Evolutionary conservation across 2,888 invertebrate species (phyloP).

Genomic region (Drosophila setosimentum): DNA sequence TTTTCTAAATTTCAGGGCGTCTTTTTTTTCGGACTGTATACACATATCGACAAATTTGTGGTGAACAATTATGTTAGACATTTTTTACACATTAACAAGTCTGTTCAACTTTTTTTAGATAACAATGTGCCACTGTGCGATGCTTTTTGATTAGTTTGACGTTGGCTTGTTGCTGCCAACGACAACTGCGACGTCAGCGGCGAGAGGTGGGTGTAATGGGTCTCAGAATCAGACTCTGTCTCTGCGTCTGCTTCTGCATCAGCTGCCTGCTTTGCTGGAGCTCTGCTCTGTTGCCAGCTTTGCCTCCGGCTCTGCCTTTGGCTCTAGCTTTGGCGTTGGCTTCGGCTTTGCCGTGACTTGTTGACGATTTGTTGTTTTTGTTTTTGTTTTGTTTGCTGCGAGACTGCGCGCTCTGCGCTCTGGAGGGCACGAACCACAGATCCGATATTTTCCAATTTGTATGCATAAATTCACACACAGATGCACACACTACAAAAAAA

Average conservation of each 20-base stretch:
- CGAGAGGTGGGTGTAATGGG: slow-evolving; percentile 70
- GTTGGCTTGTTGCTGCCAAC: slow-evolving; percentile 55
- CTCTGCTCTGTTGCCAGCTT: slow-evolving; percentile 41
- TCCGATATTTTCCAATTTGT: slow-evolving; percentile 83
- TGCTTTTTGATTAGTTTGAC: slow-evolving; percentile 49
- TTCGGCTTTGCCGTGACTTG: slow-evolving; percentile 75
- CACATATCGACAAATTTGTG: neutral
- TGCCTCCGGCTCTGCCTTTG: neutral
- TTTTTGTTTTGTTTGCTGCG: slow-evolving; percentile 49
- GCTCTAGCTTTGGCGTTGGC: slow-evolving; percentile 1
- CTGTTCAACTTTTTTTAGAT: neutral
- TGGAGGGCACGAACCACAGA: slow-evolving; percentile 81
- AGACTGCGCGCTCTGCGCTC: slow-evolving; percentile 53
- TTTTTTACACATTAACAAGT: neutral
- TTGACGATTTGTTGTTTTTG: slow-evolving; percentile 71
- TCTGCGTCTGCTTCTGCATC: slow-evolving; percentile 4
- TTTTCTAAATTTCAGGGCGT: accelerated
- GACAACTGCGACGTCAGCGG: slow-evolving; percentile 42
- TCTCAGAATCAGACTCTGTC: slow-evolving; percentile 7
- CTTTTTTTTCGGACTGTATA: neutral
- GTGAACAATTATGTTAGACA: accelerated
- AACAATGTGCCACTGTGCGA: slow-evolving; percentile 36
- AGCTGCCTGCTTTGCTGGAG: slow-evolving; percentile 21
- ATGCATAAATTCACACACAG: slow-evolving; percentile 78
- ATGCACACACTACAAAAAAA: slow-evolving; percentile 38